phyloP scores from a whole-genome alignment of 2,888 invertebrate genomes.

The Tetropium fuscum region DNA sequence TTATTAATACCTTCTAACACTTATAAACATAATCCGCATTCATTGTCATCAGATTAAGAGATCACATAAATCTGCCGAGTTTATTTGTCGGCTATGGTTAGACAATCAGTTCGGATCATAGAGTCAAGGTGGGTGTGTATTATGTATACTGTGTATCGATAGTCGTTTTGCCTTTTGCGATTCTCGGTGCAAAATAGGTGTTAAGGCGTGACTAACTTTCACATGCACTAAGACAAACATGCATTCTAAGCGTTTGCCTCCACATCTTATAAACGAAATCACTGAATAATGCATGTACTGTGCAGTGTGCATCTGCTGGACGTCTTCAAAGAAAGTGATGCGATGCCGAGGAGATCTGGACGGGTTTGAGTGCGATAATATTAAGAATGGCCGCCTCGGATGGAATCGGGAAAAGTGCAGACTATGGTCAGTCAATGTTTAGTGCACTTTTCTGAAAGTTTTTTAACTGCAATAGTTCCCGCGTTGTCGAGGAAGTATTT shows the following conservation, averaged over 20 bases:
- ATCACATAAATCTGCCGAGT: slow-evolving; percentile 20
- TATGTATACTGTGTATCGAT: no score
- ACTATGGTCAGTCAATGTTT: no score
- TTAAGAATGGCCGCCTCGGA: neutral
- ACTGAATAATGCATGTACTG: slow-evolving; percentile 32
- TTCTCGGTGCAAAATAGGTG: slow-evolving; percentile 47
- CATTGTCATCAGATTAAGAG: slow-evolving; percentile 25
- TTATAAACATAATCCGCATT: slow-evolving; percentile 13
- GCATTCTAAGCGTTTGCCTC: slow-evolving; percentile 40
- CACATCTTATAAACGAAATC: slow-evolving; percentile 35
- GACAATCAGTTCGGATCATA: slow-evolving; percentile 26
- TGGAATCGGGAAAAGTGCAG: no score
- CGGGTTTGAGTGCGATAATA: slow-evolving; percentile 5
- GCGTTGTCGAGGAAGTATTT: no score
- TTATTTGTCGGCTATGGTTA: slow-evolving; percentile 21
- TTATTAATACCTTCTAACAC: slow-evolving; percentile 10
- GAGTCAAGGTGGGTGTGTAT: slow-evolving; percentile 44
- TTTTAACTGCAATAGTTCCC: no score
- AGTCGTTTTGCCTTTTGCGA: slow-evolving; percentile 47
- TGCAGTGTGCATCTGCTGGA: slow-evolving; percentile 2
- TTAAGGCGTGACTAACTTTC: slow-evolving; percentile 52
- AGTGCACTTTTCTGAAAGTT: no score
- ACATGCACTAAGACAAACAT: slow-evolving; percentile 46
- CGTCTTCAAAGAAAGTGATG: slow-evolving; percentile 23
- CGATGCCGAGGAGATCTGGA: slow-evolving; percentile 1